A percentile compares a stretch with the other conserved stretches of the same genome.
Conservation (phyloP, 53 echinoderm and acorn worm genomes). For the Stichopus horrens region DNA sequence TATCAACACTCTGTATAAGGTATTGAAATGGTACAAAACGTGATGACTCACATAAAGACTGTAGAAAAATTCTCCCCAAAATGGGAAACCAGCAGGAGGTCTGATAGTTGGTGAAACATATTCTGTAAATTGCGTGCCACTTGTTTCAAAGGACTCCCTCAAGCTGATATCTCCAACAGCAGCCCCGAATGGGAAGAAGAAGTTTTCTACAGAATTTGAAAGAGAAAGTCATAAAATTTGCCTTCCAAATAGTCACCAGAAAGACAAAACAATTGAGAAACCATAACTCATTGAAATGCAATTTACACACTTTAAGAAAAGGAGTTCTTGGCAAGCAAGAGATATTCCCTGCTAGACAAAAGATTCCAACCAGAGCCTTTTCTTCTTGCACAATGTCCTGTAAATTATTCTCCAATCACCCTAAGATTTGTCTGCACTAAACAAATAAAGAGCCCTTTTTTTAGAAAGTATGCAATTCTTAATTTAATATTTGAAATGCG, state of each 20-base stretch:
- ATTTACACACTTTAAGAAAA: not conserved
- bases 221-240: not conserved
- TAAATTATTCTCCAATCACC: too few species aligned
- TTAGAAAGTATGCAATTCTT: too few species aligned
- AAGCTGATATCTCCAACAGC: conserved; percentile 46
- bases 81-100: conserved; percentile 57
- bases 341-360: too few species aligned
- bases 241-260: not conserved
- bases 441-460: too few species aligned
- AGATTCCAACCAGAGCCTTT: too few species aligned
- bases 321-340: not conserved
- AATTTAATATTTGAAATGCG: too few species aligned
- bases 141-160: conserved; percentile 8
- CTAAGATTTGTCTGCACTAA: too few species aligned
- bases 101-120: conserved; percentile 47
- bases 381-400: too few species aligned
- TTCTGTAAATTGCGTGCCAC: conserved; percentile 40
- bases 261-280: not conserved
- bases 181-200: conserved; percentile 49
- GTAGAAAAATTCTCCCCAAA: conserved; percentile 58
- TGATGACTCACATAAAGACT: conserved; percentile 54
- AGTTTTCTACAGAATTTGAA: conserved; percentile 28
- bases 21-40: too few species aligned
- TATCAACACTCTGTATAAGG: too few species aligned
- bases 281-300: not conserved